These are phyloP conservation scores for Procambarus clarkii DNA, from an alignment of 1,140 invertebrate genomes.

Conservation along the genomic window DNA sequence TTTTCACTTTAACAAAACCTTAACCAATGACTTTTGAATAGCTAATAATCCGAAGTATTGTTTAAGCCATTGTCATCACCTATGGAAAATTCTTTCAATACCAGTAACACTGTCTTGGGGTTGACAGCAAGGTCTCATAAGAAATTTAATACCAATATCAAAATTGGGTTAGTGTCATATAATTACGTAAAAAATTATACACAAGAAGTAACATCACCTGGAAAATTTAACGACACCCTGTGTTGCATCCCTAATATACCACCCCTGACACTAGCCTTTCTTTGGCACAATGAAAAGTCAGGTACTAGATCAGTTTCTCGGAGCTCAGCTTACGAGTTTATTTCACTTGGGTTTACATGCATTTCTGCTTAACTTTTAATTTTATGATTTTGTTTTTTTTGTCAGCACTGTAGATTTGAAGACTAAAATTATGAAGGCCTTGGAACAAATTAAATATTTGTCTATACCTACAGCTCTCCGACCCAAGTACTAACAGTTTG, in stretches of 20 bases:
- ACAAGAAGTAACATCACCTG: constrained; percentile 29
- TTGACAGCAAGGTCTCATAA: not conserved
- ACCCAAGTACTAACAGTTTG: not conserved
- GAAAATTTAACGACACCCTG: not conserved
- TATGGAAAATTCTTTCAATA: not conserved
- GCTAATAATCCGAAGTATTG: not conserved
- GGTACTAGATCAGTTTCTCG: constrained; percentile 39
- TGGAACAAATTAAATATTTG: not conserved
- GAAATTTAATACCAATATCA: constrained; percentile 20
- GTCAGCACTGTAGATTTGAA: not conserved
- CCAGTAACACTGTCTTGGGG: not conserved
- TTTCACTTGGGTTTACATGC: not conserved
- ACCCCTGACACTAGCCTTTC: constrained; percentile 46
- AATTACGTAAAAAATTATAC: constrained; percentile 24
- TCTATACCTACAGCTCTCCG: not conserved
- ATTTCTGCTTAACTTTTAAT: not conserved
- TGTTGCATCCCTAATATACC: not conserved
- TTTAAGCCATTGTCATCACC: not conserved
- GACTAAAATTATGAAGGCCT: not conserved
- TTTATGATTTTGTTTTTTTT: not conserved
- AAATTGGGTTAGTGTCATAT: not conserved
- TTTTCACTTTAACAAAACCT: not conserved
- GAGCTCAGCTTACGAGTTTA: not conserved
- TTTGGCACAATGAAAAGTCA: constrained; percentile 58
- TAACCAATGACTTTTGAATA: not conserved